Evolutionary conservation across 2,113 vertebrate species (phyloP), one percentile per base, ranked within the genome.

Genomic region (Pluvialis apricaria): DNA sequence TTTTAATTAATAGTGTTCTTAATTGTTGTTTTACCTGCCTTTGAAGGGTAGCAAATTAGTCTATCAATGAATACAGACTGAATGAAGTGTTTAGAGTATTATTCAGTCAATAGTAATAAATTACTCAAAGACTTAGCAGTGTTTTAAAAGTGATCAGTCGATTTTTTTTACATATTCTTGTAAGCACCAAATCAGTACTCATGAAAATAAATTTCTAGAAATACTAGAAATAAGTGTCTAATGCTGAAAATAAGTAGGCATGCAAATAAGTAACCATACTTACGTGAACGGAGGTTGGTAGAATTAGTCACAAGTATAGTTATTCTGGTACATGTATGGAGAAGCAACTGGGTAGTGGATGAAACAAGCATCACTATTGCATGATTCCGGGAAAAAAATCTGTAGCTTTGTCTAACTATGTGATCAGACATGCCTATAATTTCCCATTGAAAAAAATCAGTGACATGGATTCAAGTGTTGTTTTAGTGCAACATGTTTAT

Each of bases 11-110:
- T 81, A 82, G 10, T 47, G 44, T 78, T 86, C 61, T 81, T 91
- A 90, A 92, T 92, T 91, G 49, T 68, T 84, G 29, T 89, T 92
- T 90, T 94, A 64, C 28, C 9, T 95, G 26, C 49, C 45, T 94
- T 94, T 68, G 65, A 96, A 93, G 47, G 79, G 2, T 62, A 92
- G 80, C 21, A 45, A 94, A 92, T 86, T 75, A 80, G 94, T 94
- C 57, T 52, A 49, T 68, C 68, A 90, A 68, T 71, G 75, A 95
- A 91, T 84, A 86, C n/a, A 90, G 87, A 55, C 73, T 69, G 93
- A 91, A 95, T 81, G 5, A 77, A 96, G 24, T 86, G 32, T 76
- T 65, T 83, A 95, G 64, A 68, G 68, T 45, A 81, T 11, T 87
- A 84, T 65, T 94, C 65, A 60, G 70, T 73, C 79, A 71, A 40